Evolutionary conservation across 2,797 vertebrate genomes (phyloP).

Genomic region (Eulemur coronatus): DNA sequence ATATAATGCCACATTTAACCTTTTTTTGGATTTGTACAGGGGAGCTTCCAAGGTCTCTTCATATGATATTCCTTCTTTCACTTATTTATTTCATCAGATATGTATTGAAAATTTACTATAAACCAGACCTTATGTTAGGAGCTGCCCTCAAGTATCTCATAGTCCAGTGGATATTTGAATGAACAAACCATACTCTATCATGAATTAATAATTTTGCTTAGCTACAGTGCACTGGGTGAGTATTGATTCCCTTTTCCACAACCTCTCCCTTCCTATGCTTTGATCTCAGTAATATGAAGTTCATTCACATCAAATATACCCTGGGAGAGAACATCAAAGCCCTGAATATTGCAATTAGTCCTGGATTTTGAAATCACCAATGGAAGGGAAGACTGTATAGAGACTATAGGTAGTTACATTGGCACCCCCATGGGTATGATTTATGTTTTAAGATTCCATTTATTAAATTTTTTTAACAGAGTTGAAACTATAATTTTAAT

Average conservation of each 20-base stretch:
- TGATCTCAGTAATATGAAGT: constrained; percentile 63
- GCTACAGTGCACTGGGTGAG: background rate
- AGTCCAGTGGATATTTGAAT: background rate
- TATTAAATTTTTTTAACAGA: constrained; percentile 3
- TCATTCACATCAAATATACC: constrained; percentile 61
- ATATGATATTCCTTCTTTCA: background rate
- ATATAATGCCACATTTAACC: background rate
- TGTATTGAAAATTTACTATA: background rate
- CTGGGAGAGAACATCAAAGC: constrained; percentile 64
- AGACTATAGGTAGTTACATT: constrained; percentile 36
- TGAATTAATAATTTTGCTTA: constrained; percentile 50
- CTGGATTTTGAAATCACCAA: constrained; percentile 29
- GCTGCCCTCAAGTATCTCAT: background rate
- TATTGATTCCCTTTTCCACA: constrained; percentile 4
- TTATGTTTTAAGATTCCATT: constrained; percentile 51
- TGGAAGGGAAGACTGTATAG: background rate
- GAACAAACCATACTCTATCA: background rate
- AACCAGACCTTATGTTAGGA: background rate
- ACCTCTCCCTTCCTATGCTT: constrained; percentile 19
- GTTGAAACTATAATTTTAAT: constrained; percentile 43
- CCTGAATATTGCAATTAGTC: constrained; percentile 30
- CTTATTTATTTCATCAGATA: background rate
- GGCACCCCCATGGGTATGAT: background rate
- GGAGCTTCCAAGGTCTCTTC: background rate
- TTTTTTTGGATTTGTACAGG: background rate